These are phyloP conservation scores for Oostethus manadensis DNA, from an alignment of 2,113 vertebrate genomes.

Conservation along the genomic window DNA sequence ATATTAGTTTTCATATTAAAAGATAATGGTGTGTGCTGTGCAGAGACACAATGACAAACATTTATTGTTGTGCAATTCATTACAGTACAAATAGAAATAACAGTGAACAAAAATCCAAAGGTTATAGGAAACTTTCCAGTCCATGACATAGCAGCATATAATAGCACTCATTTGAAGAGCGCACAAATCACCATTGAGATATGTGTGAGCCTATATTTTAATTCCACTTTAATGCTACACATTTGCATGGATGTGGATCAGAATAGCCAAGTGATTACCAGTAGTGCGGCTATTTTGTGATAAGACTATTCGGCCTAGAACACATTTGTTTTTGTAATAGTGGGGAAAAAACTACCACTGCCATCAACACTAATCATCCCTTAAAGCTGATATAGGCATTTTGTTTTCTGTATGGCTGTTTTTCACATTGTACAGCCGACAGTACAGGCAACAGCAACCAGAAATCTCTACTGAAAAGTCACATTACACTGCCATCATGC, in stretches of 20 bases:
- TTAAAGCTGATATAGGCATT: slow-evolving; percentile 54
- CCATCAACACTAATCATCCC: slow-evolving; percentile 46
- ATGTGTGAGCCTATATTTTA: slow-evolving; percentile 27
- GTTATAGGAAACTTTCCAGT: slow-evolving; percentile 60
- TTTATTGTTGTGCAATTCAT: slow-evolving; percentile 67
- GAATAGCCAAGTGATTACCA: slow-evolving; percentile 37
- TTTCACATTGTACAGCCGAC: slow-evolving; percentile 51
- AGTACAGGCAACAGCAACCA: slow-evolving; percentile 9
- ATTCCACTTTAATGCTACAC: slow-evolving; percentile 36
- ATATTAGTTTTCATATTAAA: not conserved
- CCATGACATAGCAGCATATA: slow-evolving; percentile 68
- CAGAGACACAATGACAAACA: slow-evolving; percentile 41
- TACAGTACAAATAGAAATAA: slow-evolving; percentile 62
- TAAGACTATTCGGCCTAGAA: slow-evolving; percentile 44
- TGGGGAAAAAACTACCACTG: slow-evolving; percentile 26
- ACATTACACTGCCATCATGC: slow-evolving; percentile 1
- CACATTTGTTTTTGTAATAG: slow-evolving; percentile 45
- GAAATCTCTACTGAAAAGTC: slow-evolving; percentile 24
- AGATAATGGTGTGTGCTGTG: not conserved
- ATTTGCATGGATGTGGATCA: slow-evolving; percentile 52
- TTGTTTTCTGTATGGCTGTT: slow-evolving; percentile 37
- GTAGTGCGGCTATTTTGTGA: slow-evolving; percentile 18
- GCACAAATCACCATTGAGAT: slow-evolving; percentile 49
- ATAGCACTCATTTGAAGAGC: slow-evolving; percentile 55
- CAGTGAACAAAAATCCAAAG: slow-evolving; percentile 40